Base-by-base conservation (phyloP, 2,888 invertebrate species). In the Plebejus argus region DNA sequence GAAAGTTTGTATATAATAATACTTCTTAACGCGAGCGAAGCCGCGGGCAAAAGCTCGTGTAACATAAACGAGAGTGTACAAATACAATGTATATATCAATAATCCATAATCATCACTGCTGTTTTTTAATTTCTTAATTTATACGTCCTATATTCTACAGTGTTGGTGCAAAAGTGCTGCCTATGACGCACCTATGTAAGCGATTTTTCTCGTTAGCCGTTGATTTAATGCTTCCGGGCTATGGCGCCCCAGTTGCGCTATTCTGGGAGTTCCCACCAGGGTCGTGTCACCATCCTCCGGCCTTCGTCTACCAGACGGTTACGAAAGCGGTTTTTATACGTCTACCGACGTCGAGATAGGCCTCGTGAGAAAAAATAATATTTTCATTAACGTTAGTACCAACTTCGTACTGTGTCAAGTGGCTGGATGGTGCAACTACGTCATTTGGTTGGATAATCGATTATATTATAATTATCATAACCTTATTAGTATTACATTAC, bases 201-300 rank as follows among this genome's bases (percentile, higher is more conserved):
- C 28, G 61, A 66, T 33, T 66, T 39, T 45, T 39, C 45, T 74
- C 15, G 74, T 74, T 74, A 74, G 74, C 23, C 28, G 53, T 53
- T 74, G 74, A 74, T 74, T 74, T 74, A 74, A 74, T 53, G 53
- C 49, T 74, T 74, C 74, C 74, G 74, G 28, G 23, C 23, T 18
- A 28, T 49, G 74, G 74, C 74, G 74, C 74, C 74, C 74, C 28
- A 53, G 49, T 74, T 74, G 45, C n/a, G 71, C 74, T 74, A 74
- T 74, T 74, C 49, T 49, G 45, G 49, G 74, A 72, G 72, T 33
- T 15, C 15, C 28, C 28, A 28, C 45, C 74, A 74, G 74, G 74
- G 74, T 53, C 74, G 28, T 74, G 74, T 74, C 74, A 74, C 20
- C 72, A 66, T 33, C 66, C 66, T 28, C 66, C 66, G 33, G 66